Evolutionary conservation across 2,888 invertebrate genomes (phyloP).

Genomic region (Polietes domitor): DNA sequence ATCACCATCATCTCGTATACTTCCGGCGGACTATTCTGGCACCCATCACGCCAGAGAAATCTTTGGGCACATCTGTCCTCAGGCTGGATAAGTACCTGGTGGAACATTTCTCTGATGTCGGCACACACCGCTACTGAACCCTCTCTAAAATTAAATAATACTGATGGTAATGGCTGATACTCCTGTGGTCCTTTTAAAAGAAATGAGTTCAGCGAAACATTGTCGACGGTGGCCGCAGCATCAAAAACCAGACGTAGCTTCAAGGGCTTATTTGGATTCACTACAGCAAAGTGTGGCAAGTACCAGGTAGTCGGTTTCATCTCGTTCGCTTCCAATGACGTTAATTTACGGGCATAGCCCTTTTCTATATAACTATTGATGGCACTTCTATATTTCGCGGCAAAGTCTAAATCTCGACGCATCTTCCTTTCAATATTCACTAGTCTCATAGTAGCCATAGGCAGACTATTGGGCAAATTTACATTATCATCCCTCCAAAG

Average conservation of each 20-base stretch:
- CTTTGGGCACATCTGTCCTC: conserved; percentile 65
- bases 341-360: conserved; percentile 55
- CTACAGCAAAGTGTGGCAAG: conserved; percentile 71
- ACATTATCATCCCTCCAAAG: conserved; percentile 43
- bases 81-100: background rate
- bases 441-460: conserved; percentile 48
- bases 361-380: conserved; percentile 19
- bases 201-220: conserved; percentile 69
- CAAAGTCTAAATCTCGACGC: conserved; percentile 19
- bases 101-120: conserved; percentile 44
- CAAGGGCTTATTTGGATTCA: conserved; percentile 70
- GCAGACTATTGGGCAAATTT: conserved; percentile 35
- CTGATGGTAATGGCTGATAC: conserved; percentile 29
- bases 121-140: conserved; percentile 48
- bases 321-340: conserved; percentile 49
- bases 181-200: conserved; percentile 73
- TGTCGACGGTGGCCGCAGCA: conserved; percentile 70
- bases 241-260: conserved; percentile 72
- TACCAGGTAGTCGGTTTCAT: conserved; percentile 68
- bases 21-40: background rate
- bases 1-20: conserved; percentile 47
- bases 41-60: conserved; percentile 67
- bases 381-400: background rate
- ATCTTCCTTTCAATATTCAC: conserved; percentile 47
- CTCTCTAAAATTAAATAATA: conserved; percentile 49